Evolutionary conservation across 2,797 vertebrate genomes (phyloP), one percentile per base, ranked within the genome.

Genomic region (Dromococcyx pavoninus): DNA sequence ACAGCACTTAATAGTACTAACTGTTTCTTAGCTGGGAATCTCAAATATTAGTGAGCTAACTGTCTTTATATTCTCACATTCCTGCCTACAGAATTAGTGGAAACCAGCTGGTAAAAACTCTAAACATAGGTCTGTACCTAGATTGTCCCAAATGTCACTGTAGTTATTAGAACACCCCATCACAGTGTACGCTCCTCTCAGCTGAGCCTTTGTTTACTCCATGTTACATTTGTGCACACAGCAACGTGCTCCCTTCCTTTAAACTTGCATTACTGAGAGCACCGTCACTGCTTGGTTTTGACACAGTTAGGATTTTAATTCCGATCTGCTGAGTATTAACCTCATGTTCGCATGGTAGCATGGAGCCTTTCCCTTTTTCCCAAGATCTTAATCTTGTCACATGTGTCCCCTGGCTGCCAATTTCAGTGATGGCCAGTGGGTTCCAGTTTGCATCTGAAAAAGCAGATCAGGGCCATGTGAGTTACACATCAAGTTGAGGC

Each of bases 401-500:
- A 1, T 0, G 41, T 22, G 19, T 64, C 19, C 69, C 48, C 48
- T 37, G 33, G 3, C 56, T 58, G 60, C n/a, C 23, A 54, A 24
- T 73, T 75, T 22, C 35, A 10, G 77, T 23, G 21, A 4, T 39
- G 76, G n/a, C 28, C 1, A 0, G 7, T 32, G 50, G 70, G n/a
- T 8, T 46, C 51, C 46, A 50, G 12, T 61, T 75, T 50, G 46
- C 32, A 24, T 5, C 51, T 21, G 32, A 61, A 32, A 6, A 12
- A 70, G 23, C 21, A 27, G 32, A 53, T 17, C 3, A 9, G 43
- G 57, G 19, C 37, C 22, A 3, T 21, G 8, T 21, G 9, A n/a
- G 37, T 19, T 78, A 50, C 17, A 6, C 32, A 2, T 27, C 19
- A 0, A 2, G 11, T 6, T 32, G 37, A 44, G 54, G 54, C 5